Conservation (phyloP, 2,797 vertebrate genomes). For the Amphiprion clarkii region DNA sequence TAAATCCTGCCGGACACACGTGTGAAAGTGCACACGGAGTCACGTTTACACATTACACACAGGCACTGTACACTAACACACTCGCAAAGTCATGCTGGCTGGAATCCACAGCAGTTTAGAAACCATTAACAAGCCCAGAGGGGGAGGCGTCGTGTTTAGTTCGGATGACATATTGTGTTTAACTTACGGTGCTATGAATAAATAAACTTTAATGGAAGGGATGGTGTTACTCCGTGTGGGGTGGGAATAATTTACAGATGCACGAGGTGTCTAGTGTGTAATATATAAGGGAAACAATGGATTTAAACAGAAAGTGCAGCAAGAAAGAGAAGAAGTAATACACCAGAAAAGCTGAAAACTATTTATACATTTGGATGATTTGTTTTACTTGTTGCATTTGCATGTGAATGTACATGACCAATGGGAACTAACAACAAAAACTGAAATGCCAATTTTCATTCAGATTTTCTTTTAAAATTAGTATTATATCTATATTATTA, state of each 20-base stretch:
- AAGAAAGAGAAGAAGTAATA: too few species aligned
- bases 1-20: not conserved
- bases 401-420: not conserved
- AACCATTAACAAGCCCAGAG: slow-evolving; percentile 29
- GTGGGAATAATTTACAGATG: slow-evolving; percentile 3
- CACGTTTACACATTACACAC: not conserved
- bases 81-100: slow-evolving; percentile 8
- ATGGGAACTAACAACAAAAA: not conserved
- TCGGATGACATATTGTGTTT: slow-evolving; percentile 52
- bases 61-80: not conserved
- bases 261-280: not conserved
- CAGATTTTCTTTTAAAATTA: too few species aligned
- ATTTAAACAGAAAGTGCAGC: not conserved
- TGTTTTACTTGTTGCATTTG: not conserved
- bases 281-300: not conserved
- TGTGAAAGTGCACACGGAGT: not conserved
- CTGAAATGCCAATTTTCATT: too few species aligned
- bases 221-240: slow-evolving; percentile 1
- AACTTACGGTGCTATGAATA: slow-evolving; percentile 39
- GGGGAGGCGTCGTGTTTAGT: slow-evolving; percentile 35
- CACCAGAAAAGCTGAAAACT: not conserved
- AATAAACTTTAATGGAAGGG: slow-evolving; percentile 53
- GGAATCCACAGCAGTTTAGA: slow-evolving; percentile 46
- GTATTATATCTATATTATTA: too few species aligned
- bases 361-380: not conserved